Base-by-base conservation (phyloP, 1,140 invertebrate species). In the Aphelenchoides besseyi region DNA sequence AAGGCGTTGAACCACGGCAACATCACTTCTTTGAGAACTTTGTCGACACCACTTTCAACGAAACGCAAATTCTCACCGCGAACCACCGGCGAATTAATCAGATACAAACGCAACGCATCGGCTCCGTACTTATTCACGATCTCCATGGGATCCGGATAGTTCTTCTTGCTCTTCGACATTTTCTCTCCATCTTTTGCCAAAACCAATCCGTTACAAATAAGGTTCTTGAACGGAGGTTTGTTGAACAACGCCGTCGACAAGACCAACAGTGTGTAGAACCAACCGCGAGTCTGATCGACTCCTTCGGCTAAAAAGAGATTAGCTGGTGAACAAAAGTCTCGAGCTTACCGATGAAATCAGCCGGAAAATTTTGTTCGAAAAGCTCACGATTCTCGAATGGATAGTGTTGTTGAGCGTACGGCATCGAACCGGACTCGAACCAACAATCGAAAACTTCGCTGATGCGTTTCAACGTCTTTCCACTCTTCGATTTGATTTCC, bases 391-490 rank as follows among this genome's bases (percentile, higher is more conserved):
- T 90, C 85, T 98, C 92, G 87, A 88, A 88, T 3, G 97, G 97
- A 87, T 94, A 99, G 87, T 99, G 97, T 72, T 88, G 88, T 86
- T 98, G 94, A 1, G 95, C 95, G 82, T 95, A 98, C 1, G 97
- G 97, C 97, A 99, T 99, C 2, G 93, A 94, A 3, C 96, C 97
- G 18, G 94, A 97, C 85, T 99, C 97, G 87, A 99, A 99, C 97
- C 97, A 99, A 85, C 97, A 99, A 86, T 99, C 97, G 87, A 99
- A 99, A 0, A 99, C 97, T 86, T 98, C 95, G 2, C 90, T 84
- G 28, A 98, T 89, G 71, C 97, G 88, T 70, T 88, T 89, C 16
- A 99, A 85, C 12, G 91, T 90, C 16, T 92, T 91, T 70, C 91
- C 88, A 23, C 93, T 93, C 30, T 90, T 88, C 0, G 95, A 98